These are phyloP conservation scores for Hephaestus fuliginosus DNA, from an alignment of 2,797 vertebrate genomes.

Conservation along the genomic window DNA sequence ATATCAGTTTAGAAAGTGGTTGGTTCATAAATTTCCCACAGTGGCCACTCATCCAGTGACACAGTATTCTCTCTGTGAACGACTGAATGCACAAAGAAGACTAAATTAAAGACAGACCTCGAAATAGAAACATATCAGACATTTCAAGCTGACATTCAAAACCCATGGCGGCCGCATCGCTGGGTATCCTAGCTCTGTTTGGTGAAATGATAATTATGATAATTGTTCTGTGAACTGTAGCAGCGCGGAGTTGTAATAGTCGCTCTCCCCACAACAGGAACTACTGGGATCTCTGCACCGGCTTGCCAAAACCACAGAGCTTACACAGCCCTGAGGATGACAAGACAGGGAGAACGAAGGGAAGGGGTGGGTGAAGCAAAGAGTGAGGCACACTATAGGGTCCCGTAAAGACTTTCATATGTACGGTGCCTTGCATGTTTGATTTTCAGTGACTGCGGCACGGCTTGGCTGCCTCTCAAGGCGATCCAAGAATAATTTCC, in stretches of 20 bases:
- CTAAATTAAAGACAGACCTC: conserved; percentile 67
- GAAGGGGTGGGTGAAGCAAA: conserved; percentile 54
- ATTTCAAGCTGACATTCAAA: conserved; percentile 71
- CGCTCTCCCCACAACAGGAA: conserved; percentile 78
- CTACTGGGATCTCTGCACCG: conserved; percentile 67
- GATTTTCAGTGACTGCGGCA: conserved; percentile 65
- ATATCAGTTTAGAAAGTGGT: conserved; percentile 46
- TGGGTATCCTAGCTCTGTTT: conserved; percentile 67
- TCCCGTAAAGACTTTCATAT: conserved; percentile 81
- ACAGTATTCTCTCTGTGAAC: conserved; percentile 14
- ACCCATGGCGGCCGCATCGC: conserved; percentile 57
- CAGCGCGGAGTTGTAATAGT: conserved; percentile 65
- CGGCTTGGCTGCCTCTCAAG: conserved; percentile 71
- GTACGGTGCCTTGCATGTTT: conserved; percentile 69
- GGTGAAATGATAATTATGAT: conserved; percentile 80
- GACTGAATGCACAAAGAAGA: conserved; percentile 33
- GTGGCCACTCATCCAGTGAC: conserved; percentile 26
- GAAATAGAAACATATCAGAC: conserved; percentile 59
- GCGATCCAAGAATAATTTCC: conserved; percentile 70
- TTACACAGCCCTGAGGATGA: conserved; percentile 72
- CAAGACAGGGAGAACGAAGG: conserved; percentile 48
- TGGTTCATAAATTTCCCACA: conserved; percentile 40
- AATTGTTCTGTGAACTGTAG: conserved; percentile 77
- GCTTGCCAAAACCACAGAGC: conserved; percentile 82
- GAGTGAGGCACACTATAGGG: conserved; percentile 62